Base-by-base conservation (phyloP, 2,888 invertebrate genomes). In the Stratiomys singularior region DNA sequence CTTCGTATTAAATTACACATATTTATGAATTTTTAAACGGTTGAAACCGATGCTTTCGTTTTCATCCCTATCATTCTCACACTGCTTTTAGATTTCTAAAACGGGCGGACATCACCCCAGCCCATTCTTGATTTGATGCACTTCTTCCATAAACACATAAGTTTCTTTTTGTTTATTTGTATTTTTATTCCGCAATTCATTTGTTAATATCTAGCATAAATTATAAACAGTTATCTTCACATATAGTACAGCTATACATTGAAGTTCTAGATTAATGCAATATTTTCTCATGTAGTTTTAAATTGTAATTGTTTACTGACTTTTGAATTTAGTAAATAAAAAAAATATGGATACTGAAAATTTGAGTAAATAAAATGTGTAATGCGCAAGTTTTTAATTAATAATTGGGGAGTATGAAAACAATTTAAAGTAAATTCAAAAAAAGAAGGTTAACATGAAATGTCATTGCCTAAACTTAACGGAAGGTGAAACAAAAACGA, bases 301-400 rank as follows among this genome's bases (percentile, higher is more conserved):
- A 46, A 63, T 64, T 60, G 60, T 64, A 58, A 72, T 76, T 76
- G 60, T 76, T 76, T 76, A 64, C 58, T 56, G 58, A 56, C 64
- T 64, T 47, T 63, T 76, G 64, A 47, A 76, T 64, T 76, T 30
- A 76, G 76, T 47, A 64, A 76, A 76, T 76, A 76, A 64, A 76
- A 46, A 64, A 9, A 23, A 71, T 3, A 72, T 56, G 28, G 25
- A 76, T 76, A 27, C 44, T 23, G 15, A 46, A 63, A 28, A 74
- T 37, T 52, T 71, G 56, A 28, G 18, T 30, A 74, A 74, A 74
- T 74, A 74, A 74, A 69, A 47, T 30, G 58, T n/a, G 9, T 25
- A 3, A 64, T 69, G 23, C 47, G 47, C 47, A 69, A 69, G 46
- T 69, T 69, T 69, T 69, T 23, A 69, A 47, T 44, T 23, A 69